Conservation (phyloP, 2,888 invertebrate genomes). For the Heteropelma amictum region DNA sequence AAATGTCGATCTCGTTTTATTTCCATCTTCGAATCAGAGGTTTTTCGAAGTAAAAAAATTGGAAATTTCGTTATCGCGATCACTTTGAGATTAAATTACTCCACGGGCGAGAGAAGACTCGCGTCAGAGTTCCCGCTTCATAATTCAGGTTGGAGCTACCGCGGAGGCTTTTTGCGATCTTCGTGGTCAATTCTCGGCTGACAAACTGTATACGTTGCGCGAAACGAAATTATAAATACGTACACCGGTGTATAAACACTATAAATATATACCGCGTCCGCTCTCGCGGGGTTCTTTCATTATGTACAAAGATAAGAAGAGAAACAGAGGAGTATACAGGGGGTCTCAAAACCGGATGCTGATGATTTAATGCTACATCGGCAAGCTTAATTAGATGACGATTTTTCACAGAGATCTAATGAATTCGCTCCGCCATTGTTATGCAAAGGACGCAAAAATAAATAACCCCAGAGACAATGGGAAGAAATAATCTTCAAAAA, state of each 20-base stretch:
- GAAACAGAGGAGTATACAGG: conserved; percentile 8
- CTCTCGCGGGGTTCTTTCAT: conserved; percentile 33
- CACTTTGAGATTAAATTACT: background rate
- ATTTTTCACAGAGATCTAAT: too few species aligned
- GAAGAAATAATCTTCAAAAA: too few species aligned
- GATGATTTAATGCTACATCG: too few species aligned
- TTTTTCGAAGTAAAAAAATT: background rate
- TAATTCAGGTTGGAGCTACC: too few species aligned
- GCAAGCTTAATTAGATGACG: too few species aligned
- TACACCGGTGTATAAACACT: conserved; percentile 67
- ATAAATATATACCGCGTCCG: conserved; percentile 66
- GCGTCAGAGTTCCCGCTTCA: conserved; percentile 9
- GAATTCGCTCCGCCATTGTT: too few species aligned
- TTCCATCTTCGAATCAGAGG: background rate
- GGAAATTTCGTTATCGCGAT: background rate
- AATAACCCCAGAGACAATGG: too few species aligned
- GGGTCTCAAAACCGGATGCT: too few species aligned
- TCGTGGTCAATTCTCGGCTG: conserved; percentile 37
- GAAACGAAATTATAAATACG: conserved; percentile 71
- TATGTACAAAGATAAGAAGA: conserved; percentile 7
- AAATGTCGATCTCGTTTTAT: background rate
- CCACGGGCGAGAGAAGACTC: background rate
- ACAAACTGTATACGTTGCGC: conserved; percentile 57
- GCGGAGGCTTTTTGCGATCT: conserved; percentile 19
- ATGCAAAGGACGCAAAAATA: too few species aligned